Conservation (phyloP, 2,888 invertebrate species). For the Fragum whitleyi region DNA sequence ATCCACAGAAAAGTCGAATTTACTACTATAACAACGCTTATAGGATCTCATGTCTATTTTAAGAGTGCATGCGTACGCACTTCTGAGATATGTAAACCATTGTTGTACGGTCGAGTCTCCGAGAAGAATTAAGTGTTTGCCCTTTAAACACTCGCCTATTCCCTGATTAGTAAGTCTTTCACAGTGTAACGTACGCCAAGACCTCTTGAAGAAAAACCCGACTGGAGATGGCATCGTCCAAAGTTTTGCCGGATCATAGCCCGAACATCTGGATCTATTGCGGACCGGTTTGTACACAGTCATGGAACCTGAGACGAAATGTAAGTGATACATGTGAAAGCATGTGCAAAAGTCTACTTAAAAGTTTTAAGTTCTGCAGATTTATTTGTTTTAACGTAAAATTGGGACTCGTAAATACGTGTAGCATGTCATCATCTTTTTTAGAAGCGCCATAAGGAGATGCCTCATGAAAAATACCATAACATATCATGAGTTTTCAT, state of each 20-base stretch:
- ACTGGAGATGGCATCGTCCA: neutral
- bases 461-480: too few relatives aligned
- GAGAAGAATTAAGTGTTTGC: neutral
- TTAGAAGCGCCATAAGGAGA: too few relatives aligned
- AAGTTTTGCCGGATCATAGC: neutral
- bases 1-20: neutral
- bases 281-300: too few relatives aligned
- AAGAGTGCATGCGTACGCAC: neutral
- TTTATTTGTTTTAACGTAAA: too few relatives aligned
- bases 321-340: too few relatives aligned
- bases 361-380: too few relatives aligned
- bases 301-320: too few relatives aligned
- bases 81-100: neutral
- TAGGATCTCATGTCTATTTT: neutral
- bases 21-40: neutral
- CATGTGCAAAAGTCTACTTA: too few relatives aligned
- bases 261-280: neutral
- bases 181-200: neutral
- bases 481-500: too few relatives aligned
- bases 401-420: too few relatives aligned
- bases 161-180: neutral
- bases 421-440: too few relatives aligned
- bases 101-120: slow-evolving; percentile 25
- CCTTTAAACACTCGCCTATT: neutral
- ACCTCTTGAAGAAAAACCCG: neutral